Evolutionary conservation across 2,888 invertebrate species (phyloP), one percentile per base, ranked within the genome.

Genomic region (Toxonevra muliebris): DNA sequence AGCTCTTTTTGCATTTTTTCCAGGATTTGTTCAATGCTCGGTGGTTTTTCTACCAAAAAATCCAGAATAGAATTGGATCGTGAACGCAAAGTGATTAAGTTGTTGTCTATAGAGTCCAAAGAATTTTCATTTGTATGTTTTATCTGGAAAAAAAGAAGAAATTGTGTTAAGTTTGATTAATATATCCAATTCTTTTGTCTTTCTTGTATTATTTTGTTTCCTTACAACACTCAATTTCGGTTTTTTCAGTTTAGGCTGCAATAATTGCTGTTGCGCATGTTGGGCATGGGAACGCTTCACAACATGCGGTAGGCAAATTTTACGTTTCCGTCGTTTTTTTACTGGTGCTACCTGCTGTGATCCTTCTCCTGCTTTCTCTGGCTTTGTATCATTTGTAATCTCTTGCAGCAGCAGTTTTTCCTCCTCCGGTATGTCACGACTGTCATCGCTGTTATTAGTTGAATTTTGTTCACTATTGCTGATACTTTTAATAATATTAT

Each of bases 281-380:
- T 78, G 72, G 4, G 79, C 78, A 2, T 79, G 75, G 0, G 81
- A 82, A 61, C 74, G 67, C 50, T 81, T 82, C n/a, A 81, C 78
- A 2, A 77, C 82, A 60, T 80, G 74, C n/a, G 81, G 81, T 8
- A 80, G 73, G 30, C 78, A 76, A 15, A 75, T 76, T 53, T 81
- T 82, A 0, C 82, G 76, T 30, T 76, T 82, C 2, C 81, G 74
- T 19, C 73, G 72, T n/a, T 69, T 65, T 62, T 72, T 72, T 11
- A 63, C 19, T 54, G 12, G 61, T 15, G 17, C 4, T 13, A 10
- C 50, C 20, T 59, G 2, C n/a, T 12, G n/a, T 17, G 53, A 20
- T 45, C 12, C 17, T 13, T 15, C 9, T 20, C n/a, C 7, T 10
- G n/a, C 8, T 12, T 30, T 7, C 2, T 30, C 30, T 11, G 13